Percentiles rank a stretch among this genome's conserved stretches.
phyloP scores from a whole-genome alignment of 2,113 vertebrate genomes.

The Anarrhichthys ocellatus region DNA sequence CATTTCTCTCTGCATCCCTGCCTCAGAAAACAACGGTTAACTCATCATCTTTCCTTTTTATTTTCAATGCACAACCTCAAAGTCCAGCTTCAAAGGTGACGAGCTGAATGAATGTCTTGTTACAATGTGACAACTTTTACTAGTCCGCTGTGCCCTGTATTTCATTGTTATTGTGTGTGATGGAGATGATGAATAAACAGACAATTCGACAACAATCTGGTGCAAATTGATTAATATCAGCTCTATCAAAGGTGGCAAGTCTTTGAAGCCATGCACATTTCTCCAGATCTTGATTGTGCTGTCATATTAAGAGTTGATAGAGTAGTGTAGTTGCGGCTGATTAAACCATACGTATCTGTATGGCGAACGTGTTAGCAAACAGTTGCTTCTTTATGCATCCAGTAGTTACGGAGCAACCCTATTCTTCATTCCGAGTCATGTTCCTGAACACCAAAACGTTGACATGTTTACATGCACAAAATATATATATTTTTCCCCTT shows the following conservation, averaged over 20 bases:
- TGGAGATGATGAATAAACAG: slow-evolving; percentile 41
- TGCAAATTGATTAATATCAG: not conserved
- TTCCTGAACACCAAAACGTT: not conserved
- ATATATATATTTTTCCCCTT: not conserved
- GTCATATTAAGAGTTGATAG: not conserved
- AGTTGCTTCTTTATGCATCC: not conserved
- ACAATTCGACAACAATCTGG: not conserved
- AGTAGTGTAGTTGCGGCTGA: not conserved
- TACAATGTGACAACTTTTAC: slow-evolving; percentile 40
- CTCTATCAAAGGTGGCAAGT: not conserved
- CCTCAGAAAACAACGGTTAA: slow-evolving; percentile 18
- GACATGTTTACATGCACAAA: not conserved
- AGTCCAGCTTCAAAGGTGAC: slow-evolving; percentile 4
- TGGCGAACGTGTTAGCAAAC: not conserved
- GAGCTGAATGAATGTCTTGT: slow-evolving; percentile 34
- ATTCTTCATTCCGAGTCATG: not conserved
- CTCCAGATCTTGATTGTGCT: not conserved
- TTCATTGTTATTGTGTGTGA: not conserved
- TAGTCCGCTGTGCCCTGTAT: slow-evolving; percentile 22
- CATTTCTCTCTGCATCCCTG: not conserved
- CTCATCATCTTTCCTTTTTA: not conserved
- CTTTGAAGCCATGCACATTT: not conserved
- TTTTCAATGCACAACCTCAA: slow-evolving; percentile 13
- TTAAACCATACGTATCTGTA: not conserved
- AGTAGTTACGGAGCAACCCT: not conserved